Conservation (phyloP, 2,113 vertebrate genomes). For the Varanus salvator region DNA sequence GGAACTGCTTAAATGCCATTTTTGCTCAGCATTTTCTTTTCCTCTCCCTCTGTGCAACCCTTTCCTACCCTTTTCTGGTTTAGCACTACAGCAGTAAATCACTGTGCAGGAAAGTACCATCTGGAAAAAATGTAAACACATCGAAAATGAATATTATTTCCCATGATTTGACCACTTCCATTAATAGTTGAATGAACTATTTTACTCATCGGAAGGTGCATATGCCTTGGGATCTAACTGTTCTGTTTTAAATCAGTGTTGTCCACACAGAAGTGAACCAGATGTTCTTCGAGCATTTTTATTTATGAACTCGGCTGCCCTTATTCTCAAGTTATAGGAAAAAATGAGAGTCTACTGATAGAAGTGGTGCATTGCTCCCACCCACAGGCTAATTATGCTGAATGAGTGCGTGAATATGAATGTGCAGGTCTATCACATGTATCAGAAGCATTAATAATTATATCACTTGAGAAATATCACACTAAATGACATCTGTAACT, state of each 20-base stretch:
- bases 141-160: conserved; percentile 17
- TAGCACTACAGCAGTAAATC: neutral
- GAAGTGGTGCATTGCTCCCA: conserved; percentile 58
- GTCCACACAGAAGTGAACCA: conserved; percentile 78
- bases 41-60: no score
- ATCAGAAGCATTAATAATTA: conserved; percentile 79
- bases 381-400: conserved; percentile 70
- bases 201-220: conserved; percentile 72
- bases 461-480: conserved; percentile 78
- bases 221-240: conserved; percentile 75
- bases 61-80: neutral
- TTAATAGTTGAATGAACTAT: conserved; percentile 57
- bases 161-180: conserved; percentile 49
- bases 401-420: conserved; percentile 69
- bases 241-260: conserved; percentile 75
- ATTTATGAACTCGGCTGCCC: conserved; percentile 68
- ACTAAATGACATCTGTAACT: conserved; percentile 80
- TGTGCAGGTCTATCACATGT: conserved; percentile 76
- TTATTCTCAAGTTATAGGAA: conserved; percentile 69
- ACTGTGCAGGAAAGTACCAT: neutral
- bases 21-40: neutral
- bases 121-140: neutral
- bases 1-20: neutral
- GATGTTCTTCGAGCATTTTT: conserved; percentile 77
- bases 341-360: conserved; percentile 69